Conservation (phyloP, 1,140 invertebrate genomes). For the Drosophila neocordata region DNA sequence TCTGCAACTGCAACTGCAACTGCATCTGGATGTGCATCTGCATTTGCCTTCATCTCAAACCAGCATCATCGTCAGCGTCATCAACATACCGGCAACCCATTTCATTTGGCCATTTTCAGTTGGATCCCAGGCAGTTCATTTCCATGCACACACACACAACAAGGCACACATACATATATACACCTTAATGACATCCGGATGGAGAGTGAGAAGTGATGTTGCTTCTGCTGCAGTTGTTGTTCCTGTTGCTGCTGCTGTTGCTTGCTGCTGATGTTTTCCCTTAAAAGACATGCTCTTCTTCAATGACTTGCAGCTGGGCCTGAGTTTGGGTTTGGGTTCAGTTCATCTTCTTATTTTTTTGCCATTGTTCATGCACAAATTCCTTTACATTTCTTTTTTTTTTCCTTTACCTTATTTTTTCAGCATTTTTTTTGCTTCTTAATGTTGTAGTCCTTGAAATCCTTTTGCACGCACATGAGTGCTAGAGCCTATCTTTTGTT, state of each 20-base stretch:
- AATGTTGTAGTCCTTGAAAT: conserved; percentile 78
- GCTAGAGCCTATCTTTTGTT: conserved; percentile 42
- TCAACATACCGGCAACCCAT: conserved; percentile 27
- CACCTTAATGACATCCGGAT: conserved; percentile 72
- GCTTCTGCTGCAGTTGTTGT: conserved; percentile 28
- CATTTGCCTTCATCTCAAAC: neutral
- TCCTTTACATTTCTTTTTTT: conserved; percentile 37
- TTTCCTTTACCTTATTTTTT: conserved; percentile 36
- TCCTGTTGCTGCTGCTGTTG: conserved; percentile 21
- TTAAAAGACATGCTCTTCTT: conserved; percentile 42
- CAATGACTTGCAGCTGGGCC: conserved; percentile 46
- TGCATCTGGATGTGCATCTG: neutral
- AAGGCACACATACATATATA: conserved; percentile 12
- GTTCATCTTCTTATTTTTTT: conserved; percentile 28
- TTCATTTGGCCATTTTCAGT: conserved; percentile 48
- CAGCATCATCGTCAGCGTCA: neutral
- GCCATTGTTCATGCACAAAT: conserved; percentile 77
- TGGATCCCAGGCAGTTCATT: conserved; percentile 62
- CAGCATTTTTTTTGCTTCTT: conserved; percentile 40
- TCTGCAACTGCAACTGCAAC: neutral
- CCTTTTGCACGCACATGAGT: conserved; percentile 61
- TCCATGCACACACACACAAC: conserved; percentile 42
- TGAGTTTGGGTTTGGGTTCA: conserved; percentile 22
- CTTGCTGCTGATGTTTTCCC: conserved; percentile 14
- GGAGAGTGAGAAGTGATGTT: conserved; percentile 26